phyloP scores from a whole-genome alignment of 2,888 invertebrate species.

The Argyresthia albistria region DNA sequence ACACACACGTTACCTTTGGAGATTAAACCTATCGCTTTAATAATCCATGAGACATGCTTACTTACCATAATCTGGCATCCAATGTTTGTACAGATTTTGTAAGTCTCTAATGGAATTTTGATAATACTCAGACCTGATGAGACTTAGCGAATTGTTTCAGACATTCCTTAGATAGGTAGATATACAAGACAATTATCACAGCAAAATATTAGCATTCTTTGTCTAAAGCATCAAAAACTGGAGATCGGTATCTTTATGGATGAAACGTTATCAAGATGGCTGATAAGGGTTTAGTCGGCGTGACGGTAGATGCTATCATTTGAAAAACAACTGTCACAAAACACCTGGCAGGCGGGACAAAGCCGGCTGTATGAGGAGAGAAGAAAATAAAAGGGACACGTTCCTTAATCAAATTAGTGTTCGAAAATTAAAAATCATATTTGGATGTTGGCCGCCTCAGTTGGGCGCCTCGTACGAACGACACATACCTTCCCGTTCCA shows the following conservation, averaged over 20 bases:
- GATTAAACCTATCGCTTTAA: slow-evolving; percentile 1
- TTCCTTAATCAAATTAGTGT: slow-evolving; percentile 69
- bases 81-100: background rate
- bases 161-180: too few species aligned
- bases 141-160: too few species aligned
- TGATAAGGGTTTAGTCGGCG: too few species aligned
- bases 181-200: too few species aligned
- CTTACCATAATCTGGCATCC: background rate
- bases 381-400: slow-evolving; percentile 33
- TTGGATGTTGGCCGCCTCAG: slow-evolving; percentile 45
- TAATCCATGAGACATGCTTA: slow-evolving; percentile 1
- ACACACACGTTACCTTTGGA: background rate
- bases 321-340: slow-evolving; percentile 8
- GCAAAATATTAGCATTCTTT: too few species aligned
- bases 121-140: too few species aligned
- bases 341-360: slow-evolving; percentile 42
- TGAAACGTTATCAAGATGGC: too few species aligned
- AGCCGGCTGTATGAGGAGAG: slow-evolving; percentile 32
- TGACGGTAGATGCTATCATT: too few species aligned
- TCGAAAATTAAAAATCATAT: slow-evolving; percentile 46
- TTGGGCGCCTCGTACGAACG: slow-evolving; percentile 57
- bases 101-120: too few species aligned
- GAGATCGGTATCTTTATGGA: too few species aligned
- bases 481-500: slow-evolving; percentile 63
- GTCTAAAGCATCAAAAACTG: too few species aligned